These are phyloP conservation scores for Lordiphosa collinella DNA, from an alignment of 1,140 invertebrate species.

Conservation along the genomic window DNA sequence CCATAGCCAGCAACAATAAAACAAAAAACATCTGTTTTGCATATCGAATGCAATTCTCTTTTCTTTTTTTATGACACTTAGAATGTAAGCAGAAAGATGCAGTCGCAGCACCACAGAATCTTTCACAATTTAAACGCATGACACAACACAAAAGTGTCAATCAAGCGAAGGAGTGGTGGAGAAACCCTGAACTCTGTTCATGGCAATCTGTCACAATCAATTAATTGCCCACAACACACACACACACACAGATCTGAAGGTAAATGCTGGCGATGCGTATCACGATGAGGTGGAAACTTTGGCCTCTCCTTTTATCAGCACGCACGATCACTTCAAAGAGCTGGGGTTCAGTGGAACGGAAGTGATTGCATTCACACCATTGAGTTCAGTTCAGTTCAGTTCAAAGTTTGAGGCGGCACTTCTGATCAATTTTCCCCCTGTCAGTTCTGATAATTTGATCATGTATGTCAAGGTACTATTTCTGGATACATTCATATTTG, in stretches of 20 bases:
- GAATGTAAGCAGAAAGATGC: conserved; percentile 39
- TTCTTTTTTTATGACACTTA: conserved; percentile 38
- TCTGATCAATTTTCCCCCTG: conserved; percentile 35
- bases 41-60: conserved; percentile 43
- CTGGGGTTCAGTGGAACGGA: conserved; percentile 54
- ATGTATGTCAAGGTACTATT: conserved; percentile 47
- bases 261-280: conserved; percentile 43
- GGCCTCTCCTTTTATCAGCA: conserved; percentile 64
- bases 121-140: conserved; percentile 72
- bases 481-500: conserved; percentile 17
- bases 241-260: conserved; percentile 32
- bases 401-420: conserved; percentile 51
- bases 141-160: conserved; percentile 69
- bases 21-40: conserved; percentile 61
- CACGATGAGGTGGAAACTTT: conserved; percentile 10
- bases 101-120: conserved; percentile 13
- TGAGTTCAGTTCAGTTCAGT: conserved; percentile 30
- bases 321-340: conserved; percentile 72
- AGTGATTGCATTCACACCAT: conserved; percentile 74
- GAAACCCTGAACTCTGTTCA: conserved; percentile 15
- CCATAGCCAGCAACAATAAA: background rate
- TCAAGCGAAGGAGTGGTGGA: conserved; percentile 25
- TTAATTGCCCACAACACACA: conserved; percentile 72
- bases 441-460: conserved; percentile 63
- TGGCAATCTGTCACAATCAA: conserved; percentile 72